Conservation (phyloP, 2,797 vertebrate genomes). For the Otolemur crassicaudatus region DNA sequence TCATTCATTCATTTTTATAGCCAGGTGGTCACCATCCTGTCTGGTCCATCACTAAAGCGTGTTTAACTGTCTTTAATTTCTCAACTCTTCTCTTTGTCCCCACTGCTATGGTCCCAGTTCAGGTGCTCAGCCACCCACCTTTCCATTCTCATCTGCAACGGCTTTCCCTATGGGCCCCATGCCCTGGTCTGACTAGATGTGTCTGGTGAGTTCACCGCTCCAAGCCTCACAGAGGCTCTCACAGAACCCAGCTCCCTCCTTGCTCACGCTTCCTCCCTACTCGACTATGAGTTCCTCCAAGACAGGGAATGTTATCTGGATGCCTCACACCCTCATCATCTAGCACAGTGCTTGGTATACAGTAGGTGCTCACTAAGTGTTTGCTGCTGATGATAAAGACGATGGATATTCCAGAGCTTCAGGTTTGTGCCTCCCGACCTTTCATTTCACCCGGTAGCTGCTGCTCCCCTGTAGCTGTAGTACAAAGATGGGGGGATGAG, state of each 20-base stretch:
- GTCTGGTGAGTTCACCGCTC: fast-evolving
- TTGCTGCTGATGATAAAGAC: background rate
- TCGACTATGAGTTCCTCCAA: background rate
- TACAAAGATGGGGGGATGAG: background rate
- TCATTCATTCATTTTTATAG: background rate
- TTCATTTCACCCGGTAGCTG: background rate
- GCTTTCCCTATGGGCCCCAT: background rate
- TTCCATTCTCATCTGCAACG: background rate
- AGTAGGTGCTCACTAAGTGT: background rate
- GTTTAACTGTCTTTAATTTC: background rate
- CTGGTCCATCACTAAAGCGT: background rate
- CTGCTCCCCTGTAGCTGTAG: background rate
- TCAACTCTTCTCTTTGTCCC: background rate
- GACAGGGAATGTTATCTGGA: background rate
- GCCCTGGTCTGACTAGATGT: background rate
- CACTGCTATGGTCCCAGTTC: background rate
- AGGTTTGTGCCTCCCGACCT: background rate
- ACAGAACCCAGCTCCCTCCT: background rate
- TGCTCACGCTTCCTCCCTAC: fast-evolving
- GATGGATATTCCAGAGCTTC: background rate
- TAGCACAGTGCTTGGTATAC: background rate
- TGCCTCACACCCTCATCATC: background rate
- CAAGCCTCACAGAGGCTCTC: background rate
- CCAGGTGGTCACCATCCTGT: background rate
- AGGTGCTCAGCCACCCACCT: background rate